Base-by-base conservation (phyloP, 2,888 invertebrate genomes). In the Coecobrya sp. region DNA sequence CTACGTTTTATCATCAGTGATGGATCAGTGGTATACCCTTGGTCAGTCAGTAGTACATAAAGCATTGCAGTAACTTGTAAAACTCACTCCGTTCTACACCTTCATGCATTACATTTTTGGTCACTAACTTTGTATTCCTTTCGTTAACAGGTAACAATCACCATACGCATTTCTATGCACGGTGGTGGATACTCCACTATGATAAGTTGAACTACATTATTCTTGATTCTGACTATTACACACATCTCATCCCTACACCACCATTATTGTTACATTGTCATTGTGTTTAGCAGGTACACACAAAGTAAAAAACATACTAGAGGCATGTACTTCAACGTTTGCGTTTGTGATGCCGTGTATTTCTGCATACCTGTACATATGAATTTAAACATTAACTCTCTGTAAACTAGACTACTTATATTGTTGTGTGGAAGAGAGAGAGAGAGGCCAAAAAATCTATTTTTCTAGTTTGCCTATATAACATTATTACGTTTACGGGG, bases 391-490 rank as follows among this genome's bases (percentile, higher is more conserved):
- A 13, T n/a, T 10, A 52, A 5, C 8, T 7, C 52, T 2, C 8
- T 7, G 16, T 13, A 52, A 13, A 13, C 13, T 19, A 62, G 2
- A 22, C 11, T 19, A 5, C 19, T 62, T 62, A 22, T 62, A 19
- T 7, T 0, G 11, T 0, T 22, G 4, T 3, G 1, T 65, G 22
- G 22, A 11, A 3, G 1, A 42, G n/a, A 62, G 82, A 62, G n/a
- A 36, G 62, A 22, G 82, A 82, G 82, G 82, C 82, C 82, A 82
- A 82, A 82, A 82, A 52, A 82, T 82, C 62, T 42, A 59, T 62
- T 62, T 82, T 82, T 82, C 36, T 82, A 62, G 82, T 82, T 82
- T 82, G 36, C 55, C n/a, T n/a, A 3, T 81, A 27, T 13, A n/a
- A 19, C n/a, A 42, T 22, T 42, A 19, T 42, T 42, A 73, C 19